Evolutionary conservation across 23 tunicate species (phyloP).

Genomic region (Ciona savignyi): DNA sequence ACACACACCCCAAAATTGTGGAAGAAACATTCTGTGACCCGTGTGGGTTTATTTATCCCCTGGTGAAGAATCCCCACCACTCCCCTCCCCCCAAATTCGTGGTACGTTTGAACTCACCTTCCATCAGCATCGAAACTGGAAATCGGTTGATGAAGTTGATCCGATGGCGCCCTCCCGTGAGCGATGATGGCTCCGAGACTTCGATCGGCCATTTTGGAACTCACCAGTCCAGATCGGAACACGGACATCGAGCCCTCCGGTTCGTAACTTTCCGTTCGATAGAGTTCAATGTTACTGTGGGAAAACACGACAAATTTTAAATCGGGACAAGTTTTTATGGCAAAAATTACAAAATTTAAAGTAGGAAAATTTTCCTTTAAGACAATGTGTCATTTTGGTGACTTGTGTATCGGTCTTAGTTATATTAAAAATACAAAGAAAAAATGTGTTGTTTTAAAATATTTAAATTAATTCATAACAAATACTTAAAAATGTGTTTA

Average conservation of each 20-base stretch:
- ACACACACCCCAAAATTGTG: too few species aligned
- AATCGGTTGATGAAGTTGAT: conserved; percentile 30
- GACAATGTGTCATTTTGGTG: too few species aligned
- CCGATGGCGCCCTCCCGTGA: conserved; percentile 20
- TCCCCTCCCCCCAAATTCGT: background rate
- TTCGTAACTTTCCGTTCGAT: conserved; percentile 27
- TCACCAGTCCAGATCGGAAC: conserved; percentile 23
- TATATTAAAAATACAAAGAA: too few species aligned
- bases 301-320: too few species aligned
- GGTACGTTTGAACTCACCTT: conserved; percentile 13
- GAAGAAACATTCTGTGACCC: background rate
- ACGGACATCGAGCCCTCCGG: conserved; percentile 21
- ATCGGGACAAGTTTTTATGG: too few species aligned
- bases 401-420: too few species aligned
- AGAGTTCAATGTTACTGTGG: conserved; percentile 5
- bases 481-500: too few species aligned
- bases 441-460: too few species aligned
- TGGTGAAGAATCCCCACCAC: background rate
- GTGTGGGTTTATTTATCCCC: background rate
- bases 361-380: too few species aligned
- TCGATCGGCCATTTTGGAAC: conserved; percentile 26
- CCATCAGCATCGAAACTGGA: conserved; percentile 82
- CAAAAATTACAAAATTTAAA: too few species aligned
- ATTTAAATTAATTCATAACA: too few species aligned
- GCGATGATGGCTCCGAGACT: conserved; percentile 51